Evolutionary conservation across 1,140 invertebrate species (phyloP), one percentile per base, ranked within the genome.

Genomic region (Nasonia giraulti): DNA sequence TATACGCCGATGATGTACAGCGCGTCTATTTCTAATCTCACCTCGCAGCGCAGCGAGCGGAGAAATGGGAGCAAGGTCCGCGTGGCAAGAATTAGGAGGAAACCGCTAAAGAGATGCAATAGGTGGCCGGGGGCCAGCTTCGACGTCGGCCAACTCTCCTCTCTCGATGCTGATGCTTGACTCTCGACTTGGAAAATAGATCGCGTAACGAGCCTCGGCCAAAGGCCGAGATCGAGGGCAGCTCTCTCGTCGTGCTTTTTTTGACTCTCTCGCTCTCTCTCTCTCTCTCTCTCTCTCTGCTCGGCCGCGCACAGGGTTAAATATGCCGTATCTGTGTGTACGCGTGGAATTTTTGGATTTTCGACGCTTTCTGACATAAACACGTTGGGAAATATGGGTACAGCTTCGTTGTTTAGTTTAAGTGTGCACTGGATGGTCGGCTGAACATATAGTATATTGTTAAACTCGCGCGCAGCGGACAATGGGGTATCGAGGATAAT

Each of bases 21-120:
- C 83, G 82, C 87, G 88, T 91, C 91, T 92, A 91, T 91, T 92
- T 92, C 89, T 88, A 90, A 90, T 89, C 88, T 90, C 86, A 88
- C 88, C 89, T 90, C 89, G 87, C 55, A 62, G 20, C 20, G 20
- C 40, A n/a, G 27, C 68, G 0, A 62, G 87, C 86, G 87, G 91
- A 91, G 92, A 92, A 92, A 93, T 92, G 92, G 91, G 92, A 92
- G 92, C 92, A 93, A 93, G 92, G 92, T 93, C 90, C 91, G 90
- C 87, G 55, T 20, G 55, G 17, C 55, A 44, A 88, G 90, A 92
- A 91, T 92, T 92, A 92, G 91, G 92, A 92, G 91, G 92, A 92
- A 89, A 89, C 89, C 90, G 90, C 91, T 92, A 91, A 92, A 69
- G 17, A 44, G 90, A 89, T 92, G 90, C 90, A 92, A 91, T 91